Evolutionary conservation across 2,888 invertebrate genomes (phyloP), one percentile per base, ranked within the genome.

Genomic region (Trachelus tabidus): DNA sequence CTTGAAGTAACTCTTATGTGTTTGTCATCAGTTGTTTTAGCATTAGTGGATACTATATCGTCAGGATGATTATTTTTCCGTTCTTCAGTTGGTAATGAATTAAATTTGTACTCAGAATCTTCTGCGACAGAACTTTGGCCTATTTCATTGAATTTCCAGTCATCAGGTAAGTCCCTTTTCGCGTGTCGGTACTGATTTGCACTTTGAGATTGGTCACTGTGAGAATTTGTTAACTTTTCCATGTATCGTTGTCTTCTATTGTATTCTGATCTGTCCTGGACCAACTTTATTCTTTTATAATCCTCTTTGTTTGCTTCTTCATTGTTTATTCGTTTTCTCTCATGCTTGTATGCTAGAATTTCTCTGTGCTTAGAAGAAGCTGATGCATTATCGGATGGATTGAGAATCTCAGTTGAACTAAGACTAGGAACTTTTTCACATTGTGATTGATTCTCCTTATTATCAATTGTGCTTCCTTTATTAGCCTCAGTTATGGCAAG

Each of bases 1-100:
- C 79, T 73, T 69, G 76, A 73, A 9, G 79, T 74, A 40, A 79
- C 73, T 69, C 73, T 69, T 31, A 40, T 78, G 56, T 76, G 78
- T 73, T 71, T 35, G 34, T 76, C 68, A 35, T 76, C 71, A 37
- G 15, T 68, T 69, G 11, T 35, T 34, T 74, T 33, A 34, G 71
- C 9, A 56, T 56, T 23, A 56, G 23, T 23, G 23, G 9, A 23
- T 56, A 56, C 56, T 23, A 56, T 56, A 23, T 56, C 56, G 31
- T 71, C 71, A 71, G 71, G 33, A 71, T 3, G 23, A 33, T 71
- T 71, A 12, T 71, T 30, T 33, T 31, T 34, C 33, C 34, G 9
- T 12, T 71, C 71, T 31, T 71, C 71, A 12, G 1, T 71, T 56
- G 34, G 9, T 71, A 71, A 71, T 3, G 31, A 30, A 71, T 71